Percentiles rank a stretch among this genome's conserved stretches.
Evolutionary conservation across 2,113 vertebrate species (phyloP).

Genomic region (Mesitornis unicolor): DNA sequence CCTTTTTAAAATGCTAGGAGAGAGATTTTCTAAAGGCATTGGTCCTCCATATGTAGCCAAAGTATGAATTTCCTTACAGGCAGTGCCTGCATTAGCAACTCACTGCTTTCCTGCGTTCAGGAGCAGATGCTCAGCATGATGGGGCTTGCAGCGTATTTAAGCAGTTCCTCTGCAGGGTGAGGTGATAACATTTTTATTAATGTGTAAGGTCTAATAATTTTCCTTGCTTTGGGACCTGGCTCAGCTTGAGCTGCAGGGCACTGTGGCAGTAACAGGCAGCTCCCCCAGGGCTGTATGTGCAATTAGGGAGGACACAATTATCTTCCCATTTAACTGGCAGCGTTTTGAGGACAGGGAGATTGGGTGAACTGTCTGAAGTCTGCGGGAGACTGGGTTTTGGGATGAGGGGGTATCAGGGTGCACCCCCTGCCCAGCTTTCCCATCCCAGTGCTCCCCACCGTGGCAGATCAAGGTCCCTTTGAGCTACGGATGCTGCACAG

Average conservation of each 20-base stretch:
- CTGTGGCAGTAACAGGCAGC: not conserved
- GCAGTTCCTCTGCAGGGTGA: not conserved
- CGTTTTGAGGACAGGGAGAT: not conserved
- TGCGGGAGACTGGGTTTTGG: not conserved
- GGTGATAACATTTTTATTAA: slow-evolving; percentile 49
- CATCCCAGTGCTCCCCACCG: not conserved
- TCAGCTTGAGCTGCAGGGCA: not conserved
- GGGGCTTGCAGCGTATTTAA: not conserved
- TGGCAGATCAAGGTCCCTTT: not conserved
- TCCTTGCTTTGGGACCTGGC: not conserved
- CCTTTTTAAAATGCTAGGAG: not conserved
- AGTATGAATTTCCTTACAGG: not conserved
- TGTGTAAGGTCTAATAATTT: not conserved
- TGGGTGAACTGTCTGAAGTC: not conserved
- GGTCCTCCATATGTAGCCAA: accelerated
- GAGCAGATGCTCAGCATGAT: not conserved
- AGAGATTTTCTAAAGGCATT: not conserved
- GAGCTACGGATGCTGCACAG: not conserved
- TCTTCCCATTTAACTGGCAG: not conserved
- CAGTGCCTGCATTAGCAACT: not conserved
- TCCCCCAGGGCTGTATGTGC: not conserved
- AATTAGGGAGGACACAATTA: not conserved
- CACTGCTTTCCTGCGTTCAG: not conserved
- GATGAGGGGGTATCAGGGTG: not conserved
- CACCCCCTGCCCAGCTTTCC: not conserved